Evolutionary conservation across 1,140 invertebrate genomes (phyloP), one percentile per base, ranked within the genome.

Genomic region (Heliconius nattereri): DNA sequence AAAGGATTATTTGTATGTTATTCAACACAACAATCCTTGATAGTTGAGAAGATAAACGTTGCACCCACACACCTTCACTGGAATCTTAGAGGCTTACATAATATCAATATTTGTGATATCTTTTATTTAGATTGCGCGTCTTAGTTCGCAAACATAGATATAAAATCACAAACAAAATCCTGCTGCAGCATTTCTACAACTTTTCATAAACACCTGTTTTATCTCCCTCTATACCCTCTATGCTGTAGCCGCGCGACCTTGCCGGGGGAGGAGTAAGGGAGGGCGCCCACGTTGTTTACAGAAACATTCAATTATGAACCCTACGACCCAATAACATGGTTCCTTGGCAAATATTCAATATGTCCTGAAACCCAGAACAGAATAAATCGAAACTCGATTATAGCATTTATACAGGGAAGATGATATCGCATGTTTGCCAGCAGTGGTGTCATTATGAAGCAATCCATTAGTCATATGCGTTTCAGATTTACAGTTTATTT

Each of bases 201-300:
- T 78, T 85, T 83, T 85, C 83, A 86, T 78, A 79, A 84, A 85
- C 87, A 88, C 87, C 85, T 88, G 86, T 85, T 87, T 85, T 3
- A n/a, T 57, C 54, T 57, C 54, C 54, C 54, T 23, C 54, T 11
- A n/a, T 57, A 57, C 54, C 54, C 83, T 73, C 76, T 83, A 71
- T 71, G 60, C 80, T 49, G 79, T 79, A 77, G 77, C 52, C 82
- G 81, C 71, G 82, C 85, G 89, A 87, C 86, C 89, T 89, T 88
- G 87, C 81, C 54, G 54, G 54, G 83, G 80, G 82, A 83, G 73
- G 73, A 23, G 54, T 23, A 57, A 66, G 74, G 75, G 70, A 66
- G 75, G 70, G 75, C 85, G 80, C 85, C 86, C 79, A 88, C 87
- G 85, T 80, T 35, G 72, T 66, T 32, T 23, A 16, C 11, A 49